Evolutionary conservation across 92 coral and sea anemone species (phyloP).

Genomic region (Zoanthus sansibaricus): DNA sequence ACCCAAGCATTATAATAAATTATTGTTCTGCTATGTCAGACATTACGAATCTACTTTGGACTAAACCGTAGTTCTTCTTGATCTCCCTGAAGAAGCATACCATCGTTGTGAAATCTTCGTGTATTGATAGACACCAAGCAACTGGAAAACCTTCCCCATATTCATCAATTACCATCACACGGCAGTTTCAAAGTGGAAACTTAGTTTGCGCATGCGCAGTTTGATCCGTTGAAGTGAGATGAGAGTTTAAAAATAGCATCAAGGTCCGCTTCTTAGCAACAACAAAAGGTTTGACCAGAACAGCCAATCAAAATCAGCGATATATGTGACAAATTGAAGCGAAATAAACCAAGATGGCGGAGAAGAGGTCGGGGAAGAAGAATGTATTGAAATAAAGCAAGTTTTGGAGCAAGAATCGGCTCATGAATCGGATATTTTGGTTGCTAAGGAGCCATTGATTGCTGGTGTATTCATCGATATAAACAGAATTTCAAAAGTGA

Average conservation of each 20-base stretch:
- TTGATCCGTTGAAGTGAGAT: no score
- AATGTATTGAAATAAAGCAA: background rate
- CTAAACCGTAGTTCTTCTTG: background rate
- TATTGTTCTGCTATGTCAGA: background rate
- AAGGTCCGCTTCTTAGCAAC: no score
- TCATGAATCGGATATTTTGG: background rate
- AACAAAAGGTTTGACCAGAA: no score
- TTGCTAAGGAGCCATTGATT: background rate
- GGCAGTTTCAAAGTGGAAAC: background rate
- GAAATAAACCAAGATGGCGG: no score
- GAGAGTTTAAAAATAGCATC: no score
- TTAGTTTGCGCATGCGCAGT: background rate
- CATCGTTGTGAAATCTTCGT: background rate
- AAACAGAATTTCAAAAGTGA: background rate
- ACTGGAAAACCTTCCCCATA: slow-evolving; percentile 5
- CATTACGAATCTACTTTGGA: background rate
- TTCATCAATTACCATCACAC: slow-evolving; percentile 6
- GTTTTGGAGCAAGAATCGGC: background rate
- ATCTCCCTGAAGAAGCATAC: slow-evolving; percentile 5
- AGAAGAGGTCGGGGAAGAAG: background rate
- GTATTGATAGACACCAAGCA: background rate
- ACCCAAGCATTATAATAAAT: slow-evolving; percentile 2
- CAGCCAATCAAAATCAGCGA: background rate
- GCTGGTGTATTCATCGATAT: background rate
- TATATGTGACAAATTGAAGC: background rate